These are phyloP conservation scores for Meloe dianella DNA, from an alignment of 2,888 invertebrate species.

Conservation along the genomic window DNA sequence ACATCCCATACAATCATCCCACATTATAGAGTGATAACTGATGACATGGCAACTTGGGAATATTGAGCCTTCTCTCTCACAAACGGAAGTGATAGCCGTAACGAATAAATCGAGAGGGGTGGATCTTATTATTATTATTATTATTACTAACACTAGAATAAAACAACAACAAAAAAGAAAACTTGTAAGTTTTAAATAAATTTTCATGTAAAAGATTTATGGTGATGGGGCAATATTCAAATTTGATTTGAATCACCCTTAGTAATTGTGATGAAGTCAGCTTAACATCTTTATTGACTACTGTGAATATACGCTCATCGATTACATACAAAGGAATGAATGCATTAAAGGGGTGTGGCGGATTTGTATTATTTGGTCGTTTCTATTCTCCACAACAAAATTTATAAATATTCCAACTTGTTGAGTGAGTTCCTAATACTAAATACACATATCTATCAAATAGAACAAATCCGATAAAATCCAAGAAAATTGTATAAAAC, in stretches of 20 bases:
- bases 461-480: neutral
- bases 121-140: too few species aligned
- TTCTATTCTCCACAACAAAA: too few species aligned
- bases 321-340: slow-evolving; percentile 28
- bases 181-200: neutral
- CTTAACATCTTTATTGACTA: slow-evolving; percentile 49
- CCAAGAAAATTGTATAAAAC: neutral
- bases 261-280: slow-evolving; percentile 49
- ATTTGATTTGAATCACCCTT: too few species aligned
- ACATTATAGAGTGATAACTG: slow-evolving; percentile 42
- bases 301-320: slow-evolving; percentile 6
- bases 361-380: too few species aligned
- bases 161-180: too few species aligned
- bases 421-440: neutral
- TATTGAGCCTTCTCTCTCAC: slow-evolving; percentile 36
- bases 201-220: too few species aligned
- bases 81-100: slow-evolving; percentile 29
- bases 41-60: slow-evolving; percentile 57
- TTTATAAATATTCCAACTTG: slow-evolving; percentile 5
- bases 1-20: slow-evolving; percentile 45
- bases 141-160: too few species aligned
- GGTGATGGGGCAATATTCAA: too few species aligned
- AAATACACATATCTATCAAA: neutral
- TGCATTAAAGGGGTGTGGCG: slow-evolving; percentile 1
- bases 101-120: too few species aligned